A percentile compares a stretch with the other conserved stretches of the same genome.
Conservation (phyloP, 2,888 invertebrate species). For the Ernsta delagoae region DNA sequence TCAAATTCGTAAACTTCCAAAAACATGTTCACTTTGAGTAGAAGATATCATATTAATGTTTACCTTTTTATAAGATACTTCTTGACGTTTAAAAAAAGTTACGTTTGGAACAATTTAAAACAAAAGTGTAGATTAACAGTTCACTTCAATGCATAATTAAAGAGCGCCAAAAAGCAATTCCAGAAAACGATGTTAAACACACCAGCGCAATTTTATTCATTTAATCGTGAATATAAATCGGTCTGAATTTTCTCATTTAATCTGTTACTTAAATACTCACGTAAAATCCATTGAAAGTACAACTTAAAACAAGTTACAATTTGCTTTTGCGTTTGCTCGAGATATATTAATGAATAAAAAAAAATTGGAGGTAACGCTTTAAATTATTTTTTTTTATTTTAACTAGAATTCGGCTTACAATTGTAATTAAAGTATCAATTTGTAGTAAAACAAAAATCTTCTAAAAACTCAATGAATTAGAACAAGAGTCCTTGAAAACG, state of each 20-base stretch:
- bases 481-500: constrained; percentile 1
- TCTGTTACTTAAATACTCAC: neutral
- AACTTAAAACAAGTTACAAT: neutral
- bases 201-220: neutral
- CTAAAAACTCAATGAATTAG: neutral
- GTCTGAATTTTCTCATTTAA: neutral
- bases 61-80: too few relatives aligned
- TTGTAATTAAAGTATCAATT: neutral
- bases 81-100: too few relatives aligned
- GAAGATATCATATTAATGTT: too few relatives aligned
- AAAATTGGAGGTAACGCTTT: too few relatives aligned
- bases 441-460: neutral
- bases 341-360: too few relatives aligned
- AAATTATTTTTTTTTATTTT: neutral
- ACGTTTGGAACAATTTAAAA: too few relatives aligned
- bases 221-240: neutral
- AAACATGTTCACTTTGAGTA: too few relatives aligned
- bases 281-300: neutral
- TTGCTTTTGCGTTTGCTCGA: too few relatives aligned
- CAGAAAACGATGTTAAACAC: neutral
- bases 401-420: neutral
- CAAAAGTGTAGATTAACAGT: neutral
- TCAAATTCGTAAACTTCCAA: too few relatives aligned
- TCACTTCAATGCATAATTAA: neutral
- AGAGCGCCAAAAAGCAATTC: constrained; percentile 1